These are phyloP conservation scores for Ptyas mucosa DNA, from an alignment of 2,113 vertebrate species.

Conservation along the genomic window DNA sequence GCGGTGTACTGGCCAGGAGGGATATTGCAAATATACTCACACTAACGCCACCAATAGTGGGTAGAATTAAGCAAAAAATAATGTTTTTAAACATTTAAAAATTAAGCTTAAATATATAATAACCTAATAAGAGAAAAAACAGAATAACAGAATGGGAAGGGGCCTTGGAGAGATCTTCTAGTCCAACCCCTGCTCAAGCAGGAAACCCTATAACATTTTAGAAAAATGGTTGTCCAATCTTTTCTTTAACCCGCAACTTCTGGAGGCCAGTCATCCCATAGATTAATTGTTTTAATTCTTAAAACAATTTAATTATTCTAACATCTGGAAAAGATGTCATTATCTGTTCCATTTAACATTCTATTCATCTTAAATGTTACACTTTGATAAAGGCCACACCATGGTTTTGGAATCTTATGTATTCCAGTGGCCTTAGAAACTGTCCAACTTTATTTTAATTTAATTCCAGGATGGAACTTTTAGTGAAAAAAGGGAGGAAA, in stretches of 20 bases:
- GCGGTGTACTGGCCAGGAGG: not conserved
- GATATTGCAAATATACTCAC: not conserved
- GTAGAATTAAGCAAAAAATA: not conserved
- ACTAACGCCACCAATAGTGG: not conserved
- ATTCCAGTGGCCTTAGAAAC: not conserved
- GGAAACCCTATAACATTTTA: no score
- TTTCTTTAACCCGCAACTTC: no score
- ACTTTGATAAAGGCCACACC: not conserved
- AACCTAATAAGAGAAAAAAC: no score
- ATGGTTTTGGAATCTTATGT: not conserved
- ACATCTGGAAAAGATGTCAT: not conserved
- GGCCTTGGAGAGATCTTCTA: no score
- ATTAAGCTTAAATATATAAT: not conserved
- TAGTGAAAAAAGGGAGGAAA: not conserved
- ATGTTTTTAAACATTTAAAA: not conserved
- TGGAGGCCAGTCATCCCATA: no score
- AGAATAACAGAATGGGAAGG: no score
- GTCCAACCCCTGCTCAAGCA: no score
- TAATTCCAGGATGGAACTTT: not conserved
- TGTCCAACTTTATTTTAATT: not conserved
- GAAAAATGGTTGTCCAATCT: no score
- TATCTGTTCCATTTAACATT: not conserved
- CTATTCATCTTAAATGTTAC: not conserved
- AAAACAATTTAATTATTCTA: no score
- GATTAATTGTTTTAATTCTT: no score